Percentiles rank a stretch among this genome's conserved stretches.
Evolutionary conservation across 2,797 vertebrate species (phyloP).

Genomic region (Monodelphis domestica): DNA sequence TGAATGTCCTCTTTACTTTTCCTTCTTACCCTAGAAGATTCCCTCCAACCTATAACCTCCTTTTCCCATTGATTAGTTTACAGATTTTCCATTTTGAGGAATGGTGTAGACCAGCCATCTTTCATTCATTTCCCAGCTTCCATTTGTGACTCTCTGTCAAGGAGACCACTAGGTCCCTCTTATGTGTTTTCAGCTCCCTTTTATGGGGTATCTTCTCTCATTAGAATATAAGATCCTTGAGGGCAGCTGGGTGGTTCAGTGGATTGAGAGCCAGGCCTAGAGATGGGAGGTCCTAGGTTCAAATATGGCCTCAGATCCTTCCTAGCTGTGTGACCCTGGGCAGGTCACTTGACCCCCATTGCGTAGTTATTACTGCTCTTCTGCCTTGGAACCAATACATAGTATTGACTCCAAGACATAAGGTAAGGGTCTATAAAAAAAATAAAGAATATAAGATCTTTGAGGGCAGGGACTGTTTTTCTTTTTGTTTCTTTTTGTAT

Average conservation of each 20-base stretch:
- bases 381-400: no score
- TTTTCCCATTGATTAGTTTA: background rate
- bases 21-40: background rate
- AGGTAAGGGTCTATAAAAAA: no score
- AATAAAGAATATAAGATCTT: background rate
- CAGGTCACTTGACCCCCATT: no score
- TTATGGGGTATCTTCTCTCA: background rate
- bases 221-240: background rate
- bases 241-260: no score
- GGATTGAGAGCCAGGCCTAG: no score
- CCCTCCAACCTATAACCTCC: background rate
- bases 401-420: no score
- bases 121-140: background rate
- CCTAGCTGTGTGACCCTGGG: no score
- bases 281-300: no score
- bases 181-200: background rate
- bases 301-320: no score
- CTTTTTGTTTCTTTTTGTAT: background rate
- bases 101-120: background rate
- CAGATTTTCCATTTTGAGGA: background rate
- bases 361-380: no score
- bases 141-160: background rate
- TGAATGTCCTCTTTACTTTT: background rate
- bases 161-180: background rate
- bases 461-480: background rate